Conservation (phyloP, 2,113 vertebrate species). For the Pluvianellus socialis region DNA sequence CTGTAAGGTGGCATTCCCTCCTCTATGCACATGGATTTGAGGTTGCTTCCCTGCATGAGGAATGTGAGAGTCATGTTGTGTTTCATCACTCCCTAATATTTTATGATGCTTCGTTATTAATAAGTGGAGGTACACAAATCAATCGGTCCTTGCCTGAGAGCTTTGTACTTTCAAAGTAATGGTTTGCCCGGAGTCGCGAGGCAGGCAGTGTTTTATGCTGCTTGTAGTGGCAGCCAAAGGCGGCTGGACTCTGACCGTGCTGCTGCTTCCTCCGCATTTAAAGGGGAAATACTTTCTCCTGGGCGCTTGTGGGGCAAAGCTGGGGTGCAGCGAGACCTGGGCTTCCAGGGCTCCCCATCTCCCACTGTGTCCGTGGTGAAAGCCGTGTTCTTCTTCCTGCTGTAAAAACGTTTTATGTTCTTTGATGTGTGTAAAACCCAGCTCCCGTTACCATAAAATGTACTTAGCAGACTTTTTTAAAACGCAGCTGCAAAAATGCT, state of each 20-base stretch:
- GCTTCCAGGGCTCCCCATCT: background rate
- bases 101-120: background rate
- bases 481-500: background rate
- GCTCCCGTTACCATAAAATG: rapidly evolving
- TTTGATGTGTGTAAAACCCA: background rate
- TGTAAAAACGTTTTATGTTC: no score
- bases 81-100: background rate
- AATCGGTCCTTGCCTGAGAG: background rate
- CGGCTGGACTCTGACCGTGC: background rate
- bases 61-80: rapidly evolving
- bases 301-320: background rate
- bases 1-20: background rate
- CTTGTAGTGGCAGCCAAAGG: background rate
- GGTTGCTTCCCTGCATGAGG: background rate
- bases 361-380: rapidly evolving
- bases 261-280: background rate
- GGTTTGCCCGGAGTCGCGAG: rapidly evolving
- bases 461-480: background rate
- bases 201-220: background rate
- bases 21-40: rapidly evolving
- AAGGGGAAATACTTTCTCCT: background rate
- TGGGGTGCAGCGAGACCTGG: background rate
- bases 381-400: background rate
- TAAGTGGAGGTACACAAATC: background rate
- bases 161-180: background rate